A percentile compares a stretch with the other conserved stretches of the same genome.
phyloP scores from a whole-genome alignment of 2,888 invertebrate species.

The Corythucha ciliata region DNA sequence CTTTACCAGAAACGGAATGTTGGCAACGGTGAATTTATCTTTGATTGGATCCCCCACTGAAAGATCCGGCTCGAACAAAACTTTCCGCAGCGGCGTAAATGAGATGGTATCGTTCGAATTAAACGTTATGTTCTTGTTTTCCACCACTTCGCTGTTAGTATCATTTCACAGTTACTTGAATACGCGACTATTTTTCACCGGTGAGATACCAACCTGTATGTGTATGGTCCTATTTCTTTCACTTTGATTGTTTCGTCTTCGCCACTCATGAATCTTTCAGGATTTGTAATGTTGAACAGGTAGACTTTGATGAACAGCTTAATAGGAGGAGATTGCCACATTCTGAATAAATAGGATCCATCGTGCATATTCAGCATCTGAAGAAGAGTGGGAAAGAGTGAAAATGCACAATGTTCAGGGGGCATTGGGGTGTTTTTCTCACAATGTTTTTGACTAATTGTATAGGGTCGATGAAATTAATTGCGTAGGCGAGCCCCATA shows the following conservation, averaged over 20 bases:
- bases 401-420: too few species aligned
- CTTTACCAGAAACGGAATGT: constrained; percentile 64
- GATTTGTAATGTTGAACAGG: constrained; percentile 71
- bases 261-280: constrained; percentile 55
- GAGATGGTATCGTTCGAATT: constrained; percentile 56
- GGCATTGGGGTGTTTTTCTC: too few species aligned
- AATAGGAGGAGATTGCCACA: constrained; percentile 58
- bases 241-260: constrained; percentile 55
- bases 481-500: constrained; percentile 38
- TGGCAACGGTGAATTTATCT: constrained; percentile 54
- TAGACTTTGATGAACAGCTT: constrained; percentile 56
- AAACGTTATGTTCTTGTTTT: constrained; percentile 56
- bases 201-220: constrained; percentile 63
- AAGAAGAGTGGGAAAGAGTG: too few species aligned
- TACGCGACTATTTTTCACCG: too few species aligned
- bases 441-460: constrained; percentile 39
- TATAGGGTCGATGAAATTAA: constrained; percentile 41
- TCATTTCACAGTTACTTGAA: too few species aligned
- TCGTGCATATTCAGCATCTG: constrained; percentile 49
- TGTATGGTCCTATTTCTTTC: constrained; percentile 68
- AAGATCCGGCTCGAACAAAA: constrained; percentile 53
- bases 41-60: constrained; percentile 56
- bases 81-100: constrained; percentile 51
- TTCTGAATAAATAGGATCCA: constrained; percentile 49
- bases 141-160: constrained; percentile 54